A percentile compares a stretch with the other conserved stretches of the same genome.
These are phyloP conservation scores for Drymodes brunneopygia DNA, from an alignment of 2,113 vertebrate genomes.

Conservation along the genomic window DNA sequence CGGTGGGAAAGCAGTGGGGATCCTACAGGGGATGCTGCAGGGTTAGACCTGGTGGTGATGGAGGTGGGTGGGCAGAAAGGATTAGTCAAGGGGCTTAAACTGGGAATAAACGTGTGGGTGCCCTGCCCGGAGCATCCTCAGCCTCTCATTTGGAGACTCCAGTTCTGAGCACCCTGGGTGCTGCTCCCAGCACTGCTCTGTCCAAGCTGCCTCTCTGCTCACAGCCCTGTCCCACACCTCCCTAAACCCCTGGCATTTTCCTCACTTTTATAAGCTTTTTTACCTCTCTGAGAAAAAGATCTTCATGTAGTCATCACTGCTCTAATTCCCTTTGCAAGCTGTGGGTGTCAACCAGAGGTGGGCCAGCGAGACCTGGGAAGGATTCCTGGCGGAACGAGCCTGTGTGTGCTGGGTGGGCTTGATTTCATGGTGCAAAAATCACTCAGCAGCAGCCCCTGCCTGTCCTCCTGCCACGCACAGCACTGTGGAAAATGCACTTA, in stretches of 20 bases:
- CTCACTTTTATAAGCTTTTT: not conserved
- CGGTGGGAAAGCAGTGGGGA: accelerated
- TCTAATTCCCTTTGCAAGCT: not conserved
- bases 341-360: not conserved
- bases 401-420: not conserved
- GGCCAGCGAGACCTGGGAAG: not conserved
- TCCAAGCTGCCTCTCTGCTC: not conserved
- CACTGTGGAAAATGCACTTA: not conserved
- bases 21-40: not conserved
- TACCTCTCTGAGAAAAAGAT: not conserved
- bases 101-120: accelerated
- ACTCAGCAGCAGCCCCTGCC: not conserved
- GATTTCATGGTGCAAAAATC: not conserved
- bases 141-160: not conserved
- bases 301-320: not conserved
- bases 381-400: accelerated
- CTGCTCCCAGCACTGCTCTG: accelerated
- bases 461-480: accelerated
- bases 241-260: not conserved
- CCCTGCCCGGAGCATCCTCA: not conserved
- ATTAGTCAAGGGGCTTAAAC: not conserved
- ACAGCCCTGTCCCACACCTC: not conserved
- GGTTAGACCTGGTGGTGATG: not conserved
- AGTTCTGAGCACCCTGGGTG: not conserved
- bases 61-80: not conserved